A percentile compares a stretch with the other conserved stretches of the same genome.
These are phyloP conservation scores for Cerceris ruficornis DNA, from an alignment of 2,888 invertebrate genomes.

Conservation along the genomic window DNA sequence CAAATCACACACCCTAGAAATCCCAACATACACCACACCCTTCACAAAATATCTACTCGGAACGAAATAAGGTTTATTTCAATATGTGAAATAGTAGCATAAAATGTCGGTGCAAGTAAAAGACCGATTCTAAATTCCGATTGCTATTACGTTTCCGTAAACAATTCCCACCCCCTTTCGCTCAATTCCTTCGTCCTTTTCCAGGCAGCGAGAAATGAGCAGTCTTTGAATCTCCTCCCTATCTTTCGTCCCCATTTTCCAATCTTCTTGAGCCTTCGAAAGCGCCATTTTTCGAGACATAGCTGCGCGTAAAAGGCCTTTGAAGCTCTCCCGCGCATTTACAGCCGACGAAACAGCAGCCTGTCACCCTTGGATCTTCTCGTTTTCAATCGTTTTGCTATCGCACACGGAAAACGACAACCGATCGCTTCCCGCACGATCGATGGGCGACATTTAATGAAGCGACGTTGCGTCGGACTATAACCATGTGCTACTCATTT, in stretches of 20 bases:
- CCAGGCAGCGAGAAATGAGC: constrained; percentile 25
- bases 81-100: no score
- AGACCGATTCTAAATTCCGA: no score
- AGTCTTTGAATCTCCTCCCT: constrained; percentile 33
- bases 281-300: constrained; percentile 51
- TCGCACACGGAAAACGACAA: constrained; percentile 20
- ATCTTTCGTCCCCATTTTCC: constrained; percentile 38
- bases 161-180: not conserved
- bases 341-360: constrained; percentile 45
- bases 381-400: constrained; percentile 7
- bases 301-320: constrained; percentile 40
- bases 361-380: not conserved
- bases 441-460: constrained; percentile 28
- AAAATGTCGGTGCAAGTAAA: no score
- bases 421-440: constrained; percentile 14
- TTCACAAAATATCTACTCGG: no score
- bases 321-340: constrained; percentile 33
- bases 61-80: no score
- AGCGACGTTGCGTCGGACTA: constrained; percentile 21
- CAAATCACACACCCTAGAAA: no score
- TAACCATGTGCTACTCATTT: constrained; percentile 19
- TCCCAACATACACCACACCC: no score
- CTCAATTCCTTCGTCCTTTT: constrained; percentile 12
- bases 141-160: constrained; percentile 23
- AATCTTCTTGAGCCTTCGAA: constrained; percentile 42